Evolutionary conservation across 2,113 vertebrate species (phyloP).

Genomic region (Brachionichthys hirsutus): DNA sequence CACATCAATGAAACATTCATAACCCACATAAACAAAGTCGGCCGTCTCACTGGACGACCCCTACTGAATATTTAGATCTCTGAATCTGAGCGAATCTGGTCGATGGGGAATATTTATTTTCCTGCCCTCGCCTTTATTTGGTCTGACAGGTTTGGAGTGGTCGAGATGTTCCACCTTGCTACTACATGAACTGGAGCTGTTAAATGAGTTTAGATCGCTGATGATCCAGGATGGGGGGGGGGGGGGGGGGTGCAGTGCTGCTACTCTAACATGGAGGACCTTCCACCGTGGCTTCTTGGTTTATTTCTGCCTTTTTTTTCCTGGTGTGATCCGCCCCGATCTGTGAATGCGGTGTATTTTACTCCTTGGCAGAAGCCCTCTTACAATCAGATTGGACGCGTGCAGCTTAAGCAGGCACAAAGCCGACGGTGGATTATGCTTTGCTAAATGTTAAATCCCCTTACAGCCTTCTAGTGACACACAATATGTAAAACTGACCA

Average conservation of each 20-base stretch:
- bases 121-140: conserved; percentile 59
- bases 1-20: conserved; percentile 66
- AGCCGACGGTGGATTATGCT: conserved; percentile 76
- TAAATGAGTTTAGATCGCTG: conserved; percentile 50
- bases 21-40: conserved; percentile 65
- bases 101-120: conserved; percentile 60
- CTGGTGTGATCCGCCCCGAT: conserved; percentile 58
- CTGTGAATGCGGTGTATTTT: conserved; percentile 7
- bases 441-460: conserved; percentile 80
- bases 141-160: conserved; percentile 46
- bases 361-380: conserved; percentile 61
- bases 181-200: conserved; percentile 19
- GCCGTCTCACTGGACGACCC: conserved; percentile 54
- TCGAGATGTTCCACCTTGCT: conserved; percentile 38
- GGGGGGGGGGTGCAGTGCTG: conserved; percentile 3
- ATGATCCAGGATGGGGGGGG: conserved; percentile 16
- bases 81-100: conserved; percentile 41
- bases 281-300: conserved; percentile 66
- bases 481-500: conserved; percentile 83
- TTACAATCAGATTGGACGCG: conserved; percentile 80
- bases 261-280: conserved; percentile 51
- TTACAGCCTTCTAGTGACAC: conserved; percentile 79
- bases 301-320: conserved; percentile 64
- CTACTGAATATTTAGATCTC: conserved; percentile 59
- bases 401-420: conserved; percentile 75